Base-by-base conservation (phyloP, 2,888 invertebrate genomes). In the Pollenia angustigena region DNA sequence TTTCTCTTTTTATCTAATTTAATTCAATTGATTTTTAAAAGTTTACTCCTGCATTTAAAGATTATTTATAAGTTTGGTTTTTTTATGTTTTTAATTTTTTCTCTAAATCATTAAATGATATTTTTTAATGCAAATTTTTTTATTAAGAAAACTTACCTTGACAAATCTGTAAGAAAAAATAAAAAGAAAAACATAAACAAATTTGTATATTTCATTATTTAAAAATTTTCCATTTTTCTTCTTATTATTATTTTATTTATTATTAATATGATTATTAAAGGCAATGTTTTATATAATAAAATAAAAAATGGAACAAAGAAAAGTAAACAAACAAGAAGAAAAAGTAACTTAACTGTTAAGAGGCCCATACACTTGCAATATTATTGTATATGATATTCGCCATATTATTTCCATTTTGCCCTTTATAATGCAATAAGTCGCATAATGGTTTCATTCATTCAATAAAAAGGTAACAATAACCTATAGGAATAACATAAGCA, bases 21-120 rank as follows among this genome's bases (percentile, higher is more conserved):
- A 81, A 85, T 85, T 85, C 81, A 81, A 85, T 85, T 81, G 85
- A 72, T 85, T 85, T 81, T 54, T 62, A 62, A 69, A 83, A 83
- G 69, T 83, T 83, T 42, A 62, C 48, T 76, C 40, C 48, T 42
- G 32, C 72, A 66, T 48, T 44, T 8, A 56, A 46, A 68, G 6
- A 75, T 52, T 75, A 75, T 75, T 71, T 60, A 42, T 11, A 62
- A 60, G 46, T 66, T 64, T 32, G 32, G 6, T 32, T 74, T 18
- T 56, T 11, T 56, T 1, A 42, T 66, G 56, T 16, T 8, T 46
- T 18, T 56, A 2, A 18, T 72, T 40, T 66, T 50, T 11, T 11
- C 50, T 68, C 32, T 50, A 60, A 75, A 46, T 69, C 68, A 52
- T 68, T 60, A 32, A 69, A 69, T 60, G 68, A 46, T 42, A 7